Evolutionary conservation across 2,888 invertebrate species (phyloP).

Genomic region (Idaea aversata): DNA sequence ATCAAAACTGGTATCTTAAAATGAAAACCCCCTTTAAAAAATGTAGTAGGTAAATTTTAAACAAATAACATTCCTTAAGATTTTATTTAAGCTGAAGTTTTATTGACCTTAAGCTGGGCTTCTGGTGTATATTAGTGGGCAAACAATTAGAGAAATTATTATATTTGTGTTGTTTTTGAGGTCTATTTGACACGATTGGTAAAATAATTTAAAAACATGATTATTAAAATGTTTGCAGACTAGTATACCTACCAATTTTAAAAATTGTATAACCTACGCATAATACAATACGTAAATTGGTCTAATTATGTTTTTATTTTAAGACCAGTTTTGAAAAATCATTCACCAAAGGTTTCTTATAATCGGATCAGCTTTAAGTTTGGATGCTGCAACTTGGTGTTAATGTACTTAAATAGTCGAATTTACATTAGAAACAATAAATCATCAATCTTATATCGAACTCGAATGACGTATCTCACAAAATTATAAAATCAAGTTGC

Average conservation of each 20-base stretch:
- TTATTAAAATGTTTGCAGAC: neutral
- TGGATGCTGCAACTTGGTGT: neutral
- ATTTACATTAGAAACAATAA: neutral
- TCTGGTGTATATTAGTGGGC: neutral
- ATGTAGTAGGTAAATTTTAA: neutral
- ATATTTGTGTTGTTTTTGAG: neutral
- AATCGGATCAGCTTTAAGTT: neutral
- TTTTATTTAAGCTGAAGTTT: neutral
- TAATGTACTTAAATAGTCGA: neutral
- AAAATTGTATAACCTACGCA: too few species aligned
- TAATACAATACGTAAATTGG: too few species aligned
- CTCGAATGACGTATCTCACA: neutral
- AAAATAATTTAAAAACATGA: conserved; percentile 2
- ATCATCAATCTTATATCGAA: neutral
- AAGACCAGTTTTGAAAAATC: conserved; percentile 18
- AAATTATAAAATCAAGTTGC: conserved; percentile 9
- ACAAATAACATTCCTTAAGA: neutral
- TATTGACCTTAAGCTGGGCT: neutral
- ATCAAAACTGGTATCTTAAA: conserved; percentile 22
- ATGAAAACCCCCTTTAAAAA: neutral
- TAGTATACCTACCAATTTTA: neutral
- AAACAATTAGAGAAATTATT: neutral
- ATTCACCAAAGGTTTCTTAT: conserved; percentile 24
- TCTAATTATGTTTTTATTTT: neutral
- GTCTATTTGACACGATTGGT: neutral